These are phyloP conservation scores for Canis aureus DNA, from an alignment of 2,113 vertebrate genomes.

Conservation along the genomic window DNA sequence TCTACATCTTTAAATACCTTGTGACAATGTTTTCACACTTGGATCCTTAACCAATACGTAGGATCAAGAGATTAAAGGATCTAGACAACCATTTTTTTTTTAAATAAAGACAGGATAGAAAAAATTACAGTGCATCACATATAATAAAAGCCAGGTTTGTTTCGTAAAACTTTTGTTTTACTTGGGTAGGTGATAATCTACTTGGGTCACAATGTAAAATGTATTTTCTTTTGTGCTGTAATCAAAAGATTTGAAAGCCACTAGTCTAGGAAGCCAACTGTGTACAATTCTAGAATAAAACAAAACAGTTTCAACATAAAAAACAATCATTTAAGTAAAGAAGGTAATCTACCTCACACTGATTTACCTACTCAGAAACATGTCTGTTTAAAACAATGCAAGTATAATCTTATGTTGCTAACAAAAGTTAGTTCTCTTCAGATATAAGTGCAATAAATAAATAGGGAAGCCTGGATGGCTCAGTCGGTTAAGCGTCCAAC, in stretches of 20 bases:
- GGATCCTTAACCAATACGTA: background rate
- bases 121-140: background rate
- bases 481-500: background rate
- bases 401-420: slow-evolving; percentile 39
- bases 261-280: background rate
- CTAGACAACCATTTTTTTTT: background rate
- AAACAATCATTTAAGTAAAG: slow-evolving; percentile 44
- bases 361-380: slow-evolving; percentile 39
- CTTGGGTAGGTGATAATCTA: slow-evolving; percentile 43
- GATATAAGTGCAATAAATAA: background rate
- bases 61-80: slow-evolving; percentile 28
- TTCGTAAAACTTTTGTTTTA: slow-evolving; percentile 19
- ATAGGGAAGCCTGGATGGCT: background rate
- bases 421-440: slow-evolving; percentile 1
- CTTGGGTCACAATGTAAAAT: slow-evolving; percentile 55
- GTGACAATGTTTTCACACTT: slow-evolving; percentile 37
- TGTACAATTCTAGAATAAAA: slow-evolving; percentile 15
- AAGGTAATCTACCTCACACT: background rate
- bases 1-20: slow-evolving; percentile 28
- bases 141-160: slow-evolving; percentile 16
- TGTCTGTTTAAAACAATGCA: slow-evolving; percentile 41
- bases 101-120: background rate
- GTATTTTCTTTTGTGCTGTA: background rate
- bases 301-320: background rate
- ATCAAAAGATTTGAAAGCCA: slow-evolving; percentile 43